Base-by-base conservation (phyloP, 2,797 vertebrate species). In the Gallinago solitaria region DNA sequence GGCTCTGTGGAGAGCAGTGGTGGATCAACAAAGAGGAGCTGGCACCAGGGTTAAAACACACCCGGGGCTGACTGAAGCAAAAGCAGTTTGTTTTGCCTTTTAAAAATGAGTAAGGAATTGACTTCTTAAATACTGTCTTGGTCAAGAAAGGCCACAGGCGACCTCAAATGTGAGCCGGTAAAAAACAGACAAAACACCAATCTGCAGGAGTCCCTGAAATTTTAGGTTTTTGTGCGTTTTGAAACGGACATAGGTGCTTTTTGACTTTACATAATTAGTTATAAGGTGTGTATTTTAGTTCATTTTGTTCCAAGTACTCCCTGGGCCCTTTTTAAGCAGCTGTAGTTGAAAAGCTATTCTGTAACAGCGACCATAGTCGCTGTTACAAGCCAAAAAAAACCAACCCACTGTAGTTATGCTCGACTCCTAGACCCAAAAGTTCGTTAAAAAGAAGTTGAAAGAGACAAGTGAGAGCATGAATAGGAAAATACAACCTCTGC, bases 181-280 rank as follows among this genome's bases (percentile, higher is more conserved):
- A 15, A 48, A 86, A 69, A 30, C 32, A 24, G 61, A 39, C 79
- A 37, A 71, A 71, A 47, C 8, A 7, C 4, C 27, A 43, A 7
- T 10, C 43, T 56, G 15, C 19, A 70, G 70, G 7, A 81, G 11
- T 14, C 12, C 11, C 32, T 37, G 61, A 54, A 78, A 53, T 43
- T 32, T 19, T 61, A 7, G 25, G 3, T 48, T 80, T 67, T 27
- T 16, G 1, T 13, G 25, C 13, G 21, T 54, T 75, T 87, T 47
- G 48, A 25, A 73, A 76, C 59, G 69, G 6, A 27, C 1, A 1
- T 50, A 6, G 0, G 0, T 54, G 63, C 17, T 57, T 54, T 86
- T 41, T 23, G 4, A 19, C 51, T 83, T 71, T 57, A n/a, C 2
- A 2, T 30, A 12, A 33, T 57, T 68, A 41, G 33, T 56, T 23